These are phyloP conservation scores for Alectoris magna DNA, from an alignment of 2,797 vertebrate genomes.

Conservation along the genomic window DNA sequence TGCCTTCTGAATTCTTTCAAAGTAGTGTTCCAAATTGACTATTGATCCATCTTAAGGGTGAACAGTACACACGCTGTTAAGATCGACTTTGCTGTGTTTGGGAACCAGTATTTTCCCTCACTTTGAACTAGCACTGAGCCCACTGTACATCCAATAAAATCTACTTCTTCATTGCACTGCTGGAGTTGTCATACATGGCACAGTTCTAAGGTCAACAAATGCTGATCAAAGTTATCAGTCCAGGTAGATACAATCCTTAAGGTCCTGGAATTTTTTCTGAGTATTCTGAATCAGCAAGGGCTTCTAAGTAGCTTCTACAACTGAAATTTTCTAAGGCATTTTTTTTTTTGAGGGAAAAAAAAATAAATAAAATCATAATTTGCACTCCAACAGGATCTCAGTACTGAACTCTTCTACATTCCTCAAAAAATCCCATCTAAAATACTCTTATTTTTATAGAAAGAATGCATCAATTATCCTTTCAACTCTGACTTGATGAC, in stretches of 20 bases:
- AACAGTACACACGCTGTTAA: background rate
- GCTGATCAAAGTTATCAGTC: background rate
- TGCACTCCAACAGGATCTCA: background rate
- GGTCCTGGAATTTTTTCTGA: background rate
- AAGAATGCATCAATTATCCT: background rate
- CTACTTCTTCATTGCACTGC: background rate
- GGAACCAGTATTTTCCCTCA: background rate
- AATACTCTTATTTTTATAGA: background rate
- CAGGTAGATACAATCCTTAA: background rate
- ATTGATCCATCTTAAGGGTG: slow-evolving; percentile 1
- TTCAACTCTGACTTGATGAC: background rate
- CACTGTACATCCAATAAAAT: background rate
- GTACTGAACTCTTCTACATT: background rate
- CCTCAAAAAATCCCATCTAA: background rate
- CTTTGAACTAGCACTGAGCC: background rate
- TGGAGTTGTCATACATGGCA: background rate
- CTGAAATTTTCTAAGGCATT: background rate
- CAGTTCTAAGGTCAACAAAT: background rate
- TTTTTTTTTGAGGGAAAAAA: background rate
- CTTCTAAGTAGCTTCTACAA: background rate
- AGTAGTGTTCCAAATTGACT: slow-evolving; percentile 21
- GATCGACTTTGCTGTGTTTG: slow-evolving; percentile 3
- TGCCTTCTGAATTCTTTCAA: slow-evolving; percentile 10
- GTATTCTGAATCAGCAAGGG: background rate
- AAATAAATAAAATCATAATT: background rate